A percentile compares a stretch with the other conserved stretches of the same genome.
Conservation (phyloP, 35 echinoderm and acorn worm species). For the Patiria miniata region DNA sequence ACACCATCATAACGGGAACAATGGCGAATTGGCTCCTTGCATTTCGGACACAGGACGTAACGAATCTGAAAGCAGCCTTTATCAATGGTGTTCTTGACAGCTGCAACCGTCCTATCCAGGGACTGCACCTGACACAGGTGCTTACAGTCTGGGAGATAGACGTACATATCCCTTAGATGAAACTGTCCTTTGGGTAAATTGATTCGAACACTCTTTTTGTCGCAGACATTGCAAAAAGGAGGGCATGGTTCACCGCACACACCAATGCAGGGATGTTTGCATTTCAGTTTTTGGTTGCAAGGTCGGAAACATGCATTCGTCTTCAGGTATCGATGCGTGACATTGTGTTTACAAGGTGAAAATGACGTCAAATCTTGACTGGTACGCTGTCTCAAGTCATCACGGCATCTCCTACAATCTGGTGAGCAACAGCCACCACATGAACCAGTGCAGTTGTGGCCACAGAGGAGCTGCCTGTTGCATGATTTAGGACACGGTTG, state of each 20-base stretch:
- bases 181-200: neutral
- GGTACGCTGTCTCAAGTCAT: too few species aligned
- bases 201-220: constrained; percentile 46
- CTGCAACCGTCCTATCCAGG: constrained; percentile 1
- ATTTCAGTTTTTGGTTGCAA: constrained; percentile 26
- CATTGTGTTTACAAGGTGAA: too few species aligned
- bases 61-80: neutral
- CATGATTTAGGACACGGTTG: constrained; percentile 36
- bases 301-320: constrained; percentile 43
- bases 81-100: neutral
- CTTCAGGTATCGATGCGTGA: too few species aligned
- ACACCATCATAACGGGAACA: constrained; percentile 1
- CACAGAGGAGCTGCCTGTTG: constrained; percentile 36
- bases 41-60: neutral
- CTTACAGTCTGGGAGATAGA: neutral
- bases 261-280: constrained; percentile 71
- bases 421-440: constrained; percentile 46
- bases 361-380: too few species aligned
- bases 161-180: neutral
- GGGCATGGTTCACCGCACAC: constrained; percentile 84
- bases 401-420: neutral
- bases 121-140: neutral
- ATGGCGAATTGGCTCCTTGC: neutral
- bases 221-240: constrained; percentile 61
- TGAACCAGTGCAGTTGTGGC: constrained; percentile 29